Evolutionary conservation across 1,140 invertebrate genomes (phyloP).

Genomic region (Teleopsis dalmanni): DNA sequence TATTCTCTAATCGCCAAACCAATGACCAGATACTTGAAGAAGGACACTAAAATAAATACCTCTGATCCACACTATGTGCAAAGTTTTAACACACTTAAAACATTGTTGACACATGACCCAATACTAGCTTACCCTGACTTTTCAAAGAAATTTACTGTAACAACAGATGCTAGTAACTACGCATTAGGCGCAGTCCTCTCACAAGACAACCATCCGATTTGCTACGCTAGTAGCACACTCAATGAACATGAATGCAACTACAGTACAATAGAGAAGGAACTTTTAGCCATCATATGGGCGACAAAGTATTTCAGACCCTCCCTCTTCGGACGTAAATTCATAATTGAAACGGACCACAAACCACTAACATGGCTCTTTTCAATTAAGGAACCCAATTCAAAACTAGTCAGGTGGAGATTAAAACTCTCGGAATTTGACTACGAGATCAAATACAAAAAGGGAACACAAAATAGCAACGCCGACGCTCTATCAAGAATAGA

Average conservation of each 20-base stretch:
- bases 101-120: constrained; percentile 6
- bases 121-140: constrained; percentile 19
- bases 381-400: constrained; percentile 17
- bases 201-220: constrained; percentile 14
- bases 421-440: constrained; percentile 18
- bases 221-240: constrained; percentile 16
- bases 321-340: constrained; percentile 13
- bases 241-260: constrained; percentile 19
- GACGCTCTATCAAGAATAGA: constrained; percentile 16
- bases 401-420: constrained; percentile 15
- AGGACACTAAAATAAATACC: constrained; percentile 1
- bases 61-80: too few relatives aligned
- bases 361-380: constrained; percentile 15
- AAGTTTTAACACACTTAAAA: too few relatives aligned
- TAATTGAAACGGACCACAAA: constrained; percentile 13
- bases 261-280: constrained; percentile 19
- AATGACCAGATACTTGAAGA: constrained; percentile 8
- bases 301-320: constrained; percentile 42
- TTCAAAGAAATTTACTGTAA: constrained; percentile 16
- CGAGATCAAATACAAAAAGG: constrained; percentile 15
- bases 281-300: constrained; percentile 35
- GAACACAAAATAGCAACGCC: constrained; percentile 19
- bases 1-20: constrained; percentile 9
- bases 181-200: constrained; percentile 18
- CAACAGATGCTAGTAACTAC: constrained; percentile 17